Evolutionary conservation across 2,113 vertebrate species (phyloP).

Genomic region (Anser brachyrhynchus): DNA sequence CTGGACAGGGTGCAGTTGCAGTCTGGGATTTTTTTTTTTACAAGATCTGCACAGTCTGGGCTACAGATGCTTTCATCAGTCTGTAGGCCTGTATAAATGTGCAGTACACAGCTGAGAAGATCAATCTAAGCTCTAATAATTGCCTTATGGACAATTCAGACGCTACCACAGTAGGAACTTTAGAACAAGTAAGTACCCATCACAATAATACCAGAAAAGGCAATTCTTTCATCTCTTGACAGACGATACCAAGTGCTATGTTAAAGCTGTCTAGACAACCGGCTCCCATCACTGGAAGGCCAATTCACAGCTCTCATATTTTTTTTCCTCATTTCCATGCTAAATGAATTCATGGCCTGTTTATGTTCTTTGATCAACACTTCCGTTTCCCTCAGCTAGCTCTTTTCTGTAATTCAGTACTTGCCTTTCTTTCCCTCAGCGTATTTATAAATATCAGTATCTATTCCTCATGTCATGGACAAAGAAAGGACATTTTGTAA

Average conservation of each 20-base stretch:
- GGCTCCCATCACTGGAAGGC: background rate
- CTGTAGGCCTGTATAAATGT: background rate
- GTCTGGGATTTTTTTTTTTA: background rate
- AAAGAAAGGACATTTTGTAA: background rate
- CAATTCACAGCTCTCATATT: background rate
- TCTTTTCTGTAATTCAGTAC: background rate
- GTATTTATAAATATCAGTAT: background rate
- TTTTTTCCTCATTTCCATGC: background rate
- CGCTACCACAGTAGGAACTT: background rate
- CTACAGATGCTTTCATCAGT: background rate
- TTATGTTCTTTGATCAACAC: background rate
- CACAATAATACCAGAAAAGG: background rate
- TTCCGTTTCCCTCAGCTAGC: background rate
- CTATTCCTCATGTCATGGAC: background rate
- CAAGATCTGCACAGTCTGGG: background rate
- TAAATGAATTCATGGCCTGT: background rate
- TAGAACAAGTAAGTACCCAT: background rate
- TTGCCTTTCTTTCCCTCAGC: background rate
- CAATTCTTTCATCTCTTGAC: background rate
- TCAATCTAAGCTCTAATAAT: background rate
- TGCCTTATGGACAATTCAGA: background rate
- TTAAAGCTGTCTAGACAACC: background rate
- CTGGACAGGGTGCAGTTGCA: background rate
- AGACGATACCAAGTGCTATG: background rate
- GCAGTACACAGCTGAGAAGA: background rate